Conservation (phyloP, 2,888 invertebrate genomes). For the Drosophila paucipuncta region DNA sequence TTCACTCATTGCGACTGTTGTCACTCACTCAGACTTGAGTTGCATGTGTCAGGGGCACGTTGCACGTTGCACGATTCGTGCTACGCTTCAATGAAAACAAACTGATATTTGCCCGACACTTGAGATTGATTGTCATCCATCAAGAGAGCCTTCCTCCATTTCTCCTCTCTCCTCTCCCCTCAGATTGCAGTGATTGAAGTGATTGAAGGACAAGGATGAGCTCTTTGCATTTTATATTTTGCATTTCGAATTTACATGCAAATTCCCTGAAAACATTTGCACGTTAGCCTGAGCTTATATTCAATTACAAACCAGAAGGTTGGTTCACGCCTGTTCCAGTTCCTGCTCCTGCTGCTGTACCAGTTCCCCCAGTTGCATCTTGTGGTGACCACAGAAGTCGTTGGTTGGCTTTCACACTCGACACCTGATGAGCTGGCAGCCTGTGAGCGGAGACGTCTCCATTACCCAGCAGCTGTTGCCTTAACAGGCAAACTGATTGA, state of each 20-base stretch:
- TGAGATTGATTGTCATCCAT: constrained; percentile 83
- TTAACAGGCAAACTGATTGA: constrained; percentile 18
- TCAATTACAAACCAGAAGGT: constrained; percentile 59
- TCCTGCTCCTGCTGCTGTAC: neutral
- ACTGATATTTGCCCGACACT: constrained; percentile 82
- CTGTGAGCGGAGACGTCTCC: constrained; percentile 27
- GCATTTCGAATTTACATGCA: constrained; percentile 72
- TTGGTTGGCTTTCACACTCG: constrained; percentile 43
- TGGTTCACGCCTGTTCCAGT: constrained; percentile 14
- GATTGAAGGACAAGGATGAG: constrained; percentile 70
- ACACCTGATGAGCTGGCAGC: constrained; percentile 19
- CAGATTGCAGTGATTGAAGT: constrained; percentile 36
- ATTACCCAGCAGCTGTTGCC: constrained; percentile 47
- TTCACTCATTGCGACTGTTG: constrained; percentile 68
- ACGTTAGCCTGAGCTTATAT: constrained; percentile 57
- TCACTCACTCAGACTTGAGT: constrained; percentile 62
- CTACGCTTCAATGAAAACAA: constrained; percentile 76
- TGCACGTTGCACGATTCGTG: constrained; percentile 57
- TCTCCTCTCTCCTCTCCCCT: constrained; percentile 1
- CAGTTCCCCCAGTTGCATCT: neutral
- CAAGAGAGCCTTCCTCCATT: constrained; percentile 56
- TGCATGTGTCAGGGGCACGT: constrained; percentile 42
- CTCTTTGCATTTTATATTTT: constrained; percentile 64
- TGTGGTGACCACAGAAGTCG: constrained; percentile 49
- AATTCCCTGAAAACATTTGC: constrained; percentile 35